Base-by-base conservation (phyloP, 2,888 invertebrate genomes). In the Ecdyonurus torrentis region DNA sequence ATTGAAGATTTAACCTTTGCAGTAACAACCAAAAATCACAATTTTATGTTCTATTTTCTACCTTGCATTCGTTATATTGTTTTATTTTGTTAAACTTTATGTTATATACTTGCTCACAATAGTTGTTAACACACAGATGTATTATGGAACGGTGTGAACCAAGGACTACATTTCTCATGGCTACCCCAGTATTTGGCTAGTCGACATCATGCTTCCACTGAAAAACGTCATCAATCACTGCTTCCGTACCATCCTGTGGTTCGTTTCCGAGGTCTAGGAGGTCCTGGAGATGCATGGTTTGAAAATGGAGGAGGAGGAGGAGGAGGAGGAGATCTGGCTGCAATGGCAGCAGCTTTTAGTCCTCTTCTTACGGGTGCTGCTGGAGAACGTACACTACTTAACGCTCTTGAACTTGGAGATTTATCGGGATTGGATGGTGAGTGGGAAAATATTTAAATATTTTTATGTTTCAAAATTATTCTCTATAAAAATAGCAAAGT, bases 231-330 rank as follows among this genome's bases (percentile, higher is more conserved):
- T n/a, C 55, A 55, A 20, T 20, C 19, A n/a, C 55, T 55, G 55
- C 55, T 55, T 5, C 55, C 55, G 7, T 55, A 55, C 55, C 55
- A 55, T n/a, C 55, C 55, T 7, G 55, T 55, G 55, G 55, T 20
- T n/a, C 55, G 55, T 55, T 55, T 55, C 55, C 55, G 55, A n/a
- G 55, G 55, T 55, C 55, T 55, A 10, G 55, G 55, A 10, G 55
- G 55, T 20, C 55, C 55, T 7, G 55, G 55, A n/a, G 55, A 55
- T 7, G 55, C 55, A 7, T 55, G 55, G 55, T 22, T n/a, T 7
- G 55, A 55, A 15, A 37, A 37, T 15, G 37, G 37, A 15, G 37
- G 5, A 37, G 37, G 37, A 5, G 37, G 37, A 15, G 37, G 37
- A 15, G 37, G 5, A 37, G 37, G 37, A 5, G 37, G 37, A 15